Evolutionary conservation across 2,888 invertebrate genomes (phyloP).

Genomic region (Didymodactylos carnosus): DNA sequence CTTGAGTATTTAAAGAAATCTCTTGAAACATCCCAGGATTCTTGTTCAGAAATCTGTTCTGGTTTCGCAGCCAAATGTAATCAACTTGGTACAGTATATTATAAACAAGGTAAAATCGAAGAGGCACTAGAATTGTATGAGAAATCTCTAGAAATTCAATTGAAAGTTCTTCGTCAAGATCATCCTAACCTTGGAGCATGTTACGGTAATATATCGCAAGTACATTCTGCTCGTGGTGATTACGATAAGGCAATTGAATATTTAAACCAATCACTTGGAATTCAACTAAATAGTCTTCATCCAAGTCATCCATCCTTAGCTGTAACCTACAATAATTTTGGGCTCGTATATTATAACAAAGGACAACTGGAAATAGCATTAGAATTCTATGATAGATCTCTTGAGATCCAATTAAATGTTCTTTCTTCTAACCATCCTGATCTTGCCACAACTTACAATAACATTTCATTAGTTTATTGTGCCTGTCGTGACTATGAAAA

Average conservation of each 20-base stretch:
- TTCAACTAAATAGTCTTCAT: not conserved
- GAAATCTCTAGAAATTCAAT: not conserved
- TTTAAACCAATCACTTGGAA: not conserved
- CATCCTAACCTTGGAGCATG: no score
- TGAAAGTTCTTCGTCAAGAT: not conserved
- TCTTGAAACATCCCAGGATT: not conserved
- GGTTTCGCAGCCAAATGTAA: not conserved
- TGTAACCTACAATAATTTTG: not conserved
- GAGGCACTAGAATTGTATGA: not conserved
- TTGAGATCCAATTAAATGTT: not conserved
- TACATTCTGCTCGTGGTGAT: not conserved
- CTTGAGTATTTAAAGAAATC: not conserved
- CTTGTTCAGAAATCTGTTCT: not conserved
- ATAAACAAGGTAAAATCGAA: not conserved
- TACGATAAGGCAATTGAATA: not conserved
- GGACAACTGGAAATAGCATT: not conserved
- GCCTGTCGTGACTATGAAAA: not conserved
- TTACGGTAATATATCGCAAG: not conserved
- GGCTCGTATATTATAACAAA: not conserved
- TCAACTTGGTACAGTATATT: not conserved
- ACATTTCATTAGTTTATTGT: not conserved
- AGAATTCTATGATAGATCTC: not conserved
- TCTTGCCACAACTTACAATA: not conserved
- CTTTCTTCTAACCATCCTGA: not conserved
- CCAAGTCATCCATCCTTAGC: not conserved